These are phyloP conservation scores for Callitettix versicolor DNA, from an alignment of 1,140 invertebrate species.

Conservation along the genomic window DNA sequence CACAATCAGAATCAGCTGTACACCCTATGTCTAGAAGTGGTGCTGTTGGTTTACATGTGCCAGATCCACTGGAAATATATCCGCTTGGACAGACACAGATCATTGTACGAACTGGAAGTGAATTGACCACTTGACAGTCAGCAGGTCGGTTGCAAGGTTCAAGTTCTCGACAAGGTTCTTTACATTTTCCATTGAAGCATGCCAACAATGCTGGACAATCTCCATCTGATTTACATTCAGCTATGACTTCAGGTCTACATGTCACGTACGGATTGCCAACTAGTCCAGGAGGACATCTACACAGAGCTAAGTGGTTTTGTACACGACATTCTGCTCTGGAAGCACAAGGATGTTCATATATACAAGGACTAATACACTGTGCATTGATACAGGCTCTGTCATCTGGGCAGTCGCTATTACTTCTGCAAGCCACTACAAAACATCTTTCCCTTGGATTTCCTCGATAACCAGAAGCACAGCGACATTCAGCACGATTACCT, in stretches of 20 bases:
- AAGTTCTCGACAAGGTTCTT: constrained; percentile 67
- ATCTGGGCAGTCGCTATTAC: constrained; percentile 76
- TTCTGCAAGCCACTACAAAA: constrained; percentile 70
- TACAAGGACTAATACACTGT: constrained; percentile 77
- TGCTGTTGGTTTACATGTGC: constrained; percentile 57
- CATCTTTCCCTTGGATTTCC: constrained; percentile 70
- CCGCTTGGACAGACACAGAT: constrained; percentile 77
- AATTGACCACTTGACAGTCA: constrained; percentile 59
- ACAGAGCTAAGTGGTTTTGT: constrained; percentile 69
- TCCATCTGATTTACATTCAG: constrained; percentile 66
- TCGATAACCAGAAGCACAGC: constrained; percentile 66
- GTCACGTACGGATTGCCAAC: constrained; percentile 70
- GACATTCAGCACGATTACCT: constrained; percentile 63
- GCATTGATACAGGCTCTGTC: constrained; percentile 75
- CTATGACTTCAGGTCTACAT: constrained; percentile 55
- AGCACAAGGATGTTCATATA: constrained; percentile 66
- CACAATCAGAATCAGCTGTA: constrained; percentile 62
- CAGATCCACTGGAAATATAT: constrained; percentile 74
- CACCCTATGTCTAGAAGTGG: constrained; percentile 57
- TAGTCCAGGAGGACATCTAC: constrained; percentile 60
- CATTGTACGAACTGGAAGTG: constrained; percentile 75
- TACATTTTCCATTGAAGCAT: constrained; percentile 70
- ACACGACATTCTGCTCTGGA: constrained; percentile 65
- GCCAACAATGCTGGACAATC: constrained; percentile 71
- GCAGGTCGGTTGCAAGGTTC: constrained; percentile 70